Percentiles rank a stretch among this genome's conserved stretches.
phyloP scores from a whole-genome alignment of 2,888 invertebrate genomes.

The Dinocampus coccinellae region DNA sequence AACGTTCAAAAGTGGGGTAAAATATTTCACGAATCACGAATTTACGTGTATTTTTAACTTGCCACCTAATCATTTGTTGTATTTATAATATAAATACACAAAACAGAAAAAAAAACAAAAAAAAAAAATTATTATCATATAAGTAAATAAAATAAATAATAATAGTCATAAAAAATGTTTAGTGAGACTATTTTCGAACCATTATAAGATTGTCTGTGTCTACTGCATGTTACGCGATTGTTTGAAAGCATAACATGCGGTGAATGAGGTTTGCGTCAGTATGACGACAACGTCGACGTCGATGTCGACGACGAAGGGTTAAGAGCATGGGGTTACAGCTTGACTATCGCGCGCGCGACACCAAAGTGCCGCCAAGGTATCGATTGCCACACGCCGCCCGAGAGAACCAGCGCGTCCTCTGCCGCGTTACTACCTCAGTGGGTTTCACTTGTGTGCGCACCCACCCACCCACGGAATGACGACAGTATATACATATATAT shows the following conservation, averaged over 20 bases:
- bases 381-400: conserved; percentile 28
- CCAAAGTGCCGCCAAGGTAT: conserved; percentile 32
- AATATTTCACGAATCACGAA: too few relatives aligned
- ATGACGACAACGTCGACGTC: not conserved
- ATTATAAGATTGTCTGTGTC: too few relatives aligned
- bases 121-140: too few relatives aligned
- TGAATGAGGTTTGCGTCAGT: conserved; percentile 24
- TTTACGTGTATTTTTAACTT: too few relatives aligned
- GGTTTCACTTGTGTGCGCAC: not conserved
- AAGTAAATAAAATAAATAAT: too few relatives aligned
- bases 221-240: not conserved
- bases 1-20: too few relatives aligned
- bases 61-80: too few relatives aligned
- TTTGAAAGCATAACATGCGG: not conserved
- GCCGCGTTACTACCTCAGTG: not conserved
- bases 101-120: too few relatives aligned
- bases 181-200: too few relatives aligned
- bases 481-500: not conserved
- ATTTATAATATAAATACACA: too few relatives aligned
- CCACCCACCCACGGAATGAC: not conserved
- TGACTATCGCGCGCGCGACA: conserved; percentile 35
- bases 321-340: conserved; percentile 44
- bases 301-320: conserved; percentile 45
- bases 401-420: conserved; percentile 28
- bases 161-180: too few relatives aligned